A percentile compares a stretch with the other conserved stretches of the same genome.
phyloP scores from a whole-genome alignment of 2,888 invertebrate genomes.

The Hirtodrosophila duncani region DNA sequence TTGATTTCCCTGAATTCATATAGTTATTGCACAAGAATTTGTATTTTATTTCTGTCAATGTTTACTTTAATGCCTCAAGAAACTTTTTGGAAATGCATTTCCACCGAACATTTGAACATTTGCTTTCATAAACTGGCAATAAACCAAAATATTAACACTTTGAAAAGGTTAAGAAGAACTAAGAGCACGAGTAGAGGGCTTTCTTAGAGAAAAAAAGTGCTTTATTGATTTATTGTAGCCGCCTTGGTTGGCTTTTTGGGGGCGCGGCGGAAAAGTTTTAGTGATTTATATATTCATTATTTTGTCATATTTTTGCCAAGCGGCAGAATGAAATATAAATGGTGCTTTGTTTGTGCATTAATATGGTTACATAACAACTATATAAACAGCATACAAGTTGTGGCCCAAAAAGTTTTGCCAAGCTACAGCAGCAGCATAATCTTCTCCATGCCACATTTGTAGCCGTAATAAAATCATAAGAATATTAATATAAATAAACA shows the following conservation, averaged over 20 bases:
- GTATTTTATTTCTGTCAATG: too few relatives aligned
- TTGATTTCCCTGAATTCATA: too few relatives aligned
- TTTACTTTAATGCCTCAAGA: too few relatives aligned
- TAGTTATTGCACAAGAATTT: too few relatives aligned
- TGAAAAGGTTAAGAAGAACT: too few relatives aligned
- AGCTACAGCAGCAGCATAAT: constrained; percentile 2
- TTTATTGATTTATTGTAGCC: constrained; percentile 36
- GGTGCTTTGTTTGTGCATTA: constrained; percentile 32
- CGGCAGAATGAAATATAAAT: constrained; percentile 57
- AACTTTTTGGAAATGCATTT: too few relatives aligned
- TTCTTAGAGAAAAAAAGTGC: too few relatives aligned
- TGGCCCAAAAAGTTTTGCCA: constrained; percentile 42
- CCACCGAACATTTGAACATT: too few relatives aligned
- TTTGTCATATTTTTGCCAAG: constrained; percentile 26
- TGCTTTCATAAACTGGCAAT: too few relatives aligned
- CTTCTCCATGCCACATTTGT: constrained; percentile 29
- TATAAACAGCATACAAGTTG: constrained; percentile 44
- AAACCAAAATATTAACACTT: too few relatives aligned
- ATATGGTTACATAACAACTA: constrained; percentile 28
- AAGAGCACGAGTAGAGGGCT: too few relatives aligned
- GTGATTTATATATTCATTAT: constrained; percentile 60
- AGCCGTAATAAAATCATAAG: constrained; percentile 58
- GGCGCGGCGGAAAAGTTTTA: constrained; percentile 26
- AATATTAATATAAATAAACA: constrained; percentile 63
- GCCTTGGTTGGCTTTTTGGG: constrained; percentile 15